Conservation (phyloP, 2,888 invertebrate genomes). For the Nephrotoma appendiculata region DNA sequence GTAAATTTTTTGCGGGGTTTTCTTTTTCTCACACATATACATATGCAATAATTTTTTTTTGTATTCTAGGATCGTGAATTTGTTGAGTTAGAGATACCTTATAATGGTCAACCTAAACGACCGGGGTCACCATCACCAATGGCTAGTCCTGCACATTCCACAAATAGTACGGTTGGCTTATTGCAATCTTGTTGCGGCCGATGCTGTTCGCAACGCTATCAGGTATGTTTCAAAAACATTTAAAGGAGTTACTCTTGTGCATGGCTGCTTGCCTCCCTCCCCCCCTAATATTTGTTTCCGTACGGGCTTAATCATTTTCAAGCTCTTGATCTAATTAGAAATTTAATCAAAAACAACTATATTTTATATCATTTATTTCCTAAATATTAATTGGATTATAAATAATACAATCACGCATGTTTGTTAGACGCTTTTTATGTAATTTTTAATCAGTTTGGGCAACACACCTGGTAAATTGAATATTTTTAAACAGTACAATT, state of each 20-base stretch:
- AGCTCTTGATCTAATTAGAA: neutral
- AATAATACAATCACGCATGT: neutral
- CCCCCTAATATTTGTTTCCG: neutral
- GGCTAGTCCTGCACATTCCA: constrained; percentile 76
- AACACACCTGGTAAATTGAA: neutral
- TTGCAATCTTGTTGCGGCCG: constrained; percentile 72
- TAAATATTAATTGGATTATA: neutral
- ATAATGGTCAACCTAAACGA: constrained; percentile 84
- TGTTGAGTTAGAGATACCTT: constrained; percentile 89
- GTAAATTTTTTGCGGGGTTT: constrained; percentile 31
- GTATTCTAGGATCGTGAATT: constrained; percentile 79
- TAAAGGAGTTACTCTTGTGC: neutral
- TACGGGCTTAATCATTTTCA: neutral
- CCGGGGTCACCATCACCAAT: constrained; percentile 79
- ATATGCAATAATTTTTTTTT: neutral
- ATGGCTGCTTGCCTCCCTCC: neutral
- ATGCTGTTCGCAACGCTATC: constrained; percentile 79
- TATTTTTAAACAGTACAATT: neutral
- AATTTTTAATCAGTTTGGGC: too few relatives aligned
- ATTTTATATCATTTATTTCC: neutral
- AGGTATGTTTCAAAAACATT: constrained; percentile 39
- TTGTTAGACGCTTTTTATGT: neutral
- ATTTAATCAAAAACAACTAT: neutral
- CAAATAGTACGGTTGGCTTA: constrained; percentile 50
- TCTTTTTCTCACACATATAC: neutral